Conservation (phyloP, 2,797 vertebrate genomes). For the Sarcoramphus papa region DNA sequence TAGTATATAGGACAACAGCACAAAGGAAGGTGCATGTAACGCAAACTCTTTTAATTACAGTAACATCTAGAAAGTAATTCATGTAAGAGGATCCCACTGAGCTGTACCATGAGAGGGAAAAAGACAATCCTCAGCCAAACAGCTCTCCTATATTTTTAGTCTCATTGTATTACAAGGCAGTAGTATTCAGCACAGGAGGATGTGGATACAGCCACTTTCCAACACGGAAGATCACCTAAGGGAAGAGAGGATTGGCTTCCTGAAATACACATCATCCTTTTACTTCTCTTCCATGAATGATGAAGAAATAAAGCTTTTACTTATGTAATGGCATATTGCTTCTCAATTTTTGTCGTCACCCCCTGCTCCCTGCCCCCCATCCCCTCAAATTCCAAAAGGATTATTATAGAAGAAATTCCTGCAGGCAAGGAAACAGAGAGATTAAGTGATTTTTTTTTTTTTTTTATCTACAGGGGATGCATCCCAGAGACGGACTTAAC, state of each 20-base stretch:
- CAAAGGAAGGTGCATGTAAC: not conserved
- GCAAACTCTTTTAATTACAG: not conserved
- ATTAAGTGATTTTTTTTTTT: not conserved
- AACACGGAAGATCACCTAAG: not conserved
- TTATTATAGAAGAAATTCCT: not conserved
- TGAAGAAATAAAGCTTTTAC: not conserved
- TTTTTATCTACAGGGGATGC: not conserved
- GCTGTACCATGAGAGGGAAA: not conserved
- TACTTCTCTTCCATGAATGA: not conserved
- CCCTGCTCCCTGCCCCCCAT: no score
- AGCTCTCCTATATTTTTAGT: not conserved
- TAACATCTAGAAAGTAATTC: not conserved
- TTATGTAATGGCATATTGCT: not conserved
- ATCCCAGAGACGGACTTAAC: not conserved
- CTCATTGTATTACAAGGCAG: not conserved
- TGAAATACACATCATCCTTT: not conserved
- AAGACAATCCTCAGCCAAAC: not conserved
- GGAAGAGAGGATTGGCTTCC: not conserved
- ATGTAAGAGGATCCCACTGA: not conserved
- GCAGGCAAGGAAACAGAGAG: not conserved
- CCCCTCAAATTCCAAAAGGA: not conserved
- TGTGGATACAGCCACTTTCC: not conserved
- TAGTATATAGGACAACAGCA: not conserved
- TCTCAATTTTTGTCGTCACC: not conserved
- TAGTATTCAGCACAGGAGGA: not conserved